A percentile compares a stretch with the other conserved stretches of the same genome.
phyloP scores from a whole-genome alignment of 2,113 vertebrate species.

The Carlito syrichta region DNA sequence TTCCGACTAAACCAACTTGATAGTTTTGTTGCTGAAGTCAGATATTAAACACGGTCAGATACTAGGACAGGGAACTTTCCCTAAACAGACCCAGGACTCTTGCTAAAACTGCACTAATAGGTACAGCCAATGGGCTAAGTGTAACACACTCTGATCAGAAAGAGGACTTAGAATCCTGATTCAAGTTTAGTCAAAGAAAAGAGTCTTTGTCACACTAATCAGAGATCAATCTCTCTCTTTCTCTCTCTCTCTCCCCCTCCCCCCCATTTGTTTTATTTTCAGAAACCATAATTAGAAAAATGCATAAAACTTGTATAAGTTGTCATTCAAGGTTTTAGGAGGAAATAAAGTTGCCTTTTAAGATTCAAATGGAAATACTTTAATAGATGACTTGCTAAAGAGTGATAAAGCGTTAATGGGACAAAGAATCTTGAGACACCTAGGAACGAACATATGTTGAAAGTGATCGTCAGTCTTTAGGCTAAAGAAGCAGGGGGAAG shows the following conservation, averaged over 20 bases:
- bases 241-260: neutral
- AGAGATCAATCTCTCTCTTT: neutral
- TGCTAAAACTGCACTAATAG: no score
- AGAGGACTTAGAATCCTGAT: no score
- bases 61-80: no score
- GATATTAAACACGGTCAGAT: no score
- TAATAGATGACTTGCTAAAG: neutral
- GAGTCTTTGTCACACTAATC: neutral
- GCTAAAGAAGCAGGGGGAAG: neutral
- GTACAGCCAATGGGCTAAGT: no score
- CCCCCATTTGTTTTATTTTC: neutral
- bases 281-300: neutral
- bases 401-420: neutral
- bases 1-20: no score
- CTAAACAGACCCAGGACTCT: no score
- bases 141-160: no score
- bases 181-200: no score
- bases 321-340: neutral
- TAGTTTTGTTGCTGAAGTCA: no score
- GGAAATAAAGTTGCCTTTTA: neutral
- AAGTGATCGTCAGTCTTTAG: neutral
- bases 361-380: neutral
- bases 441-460: neutral
- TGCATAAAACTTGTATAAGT: neutral
- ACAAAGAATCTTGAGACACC: neutral